These are phyloP conservation scores for Saxicola maurus DNA, from an alignment of 2,797 vertebrate genomes.

Conservation along the genomic window DNA sequence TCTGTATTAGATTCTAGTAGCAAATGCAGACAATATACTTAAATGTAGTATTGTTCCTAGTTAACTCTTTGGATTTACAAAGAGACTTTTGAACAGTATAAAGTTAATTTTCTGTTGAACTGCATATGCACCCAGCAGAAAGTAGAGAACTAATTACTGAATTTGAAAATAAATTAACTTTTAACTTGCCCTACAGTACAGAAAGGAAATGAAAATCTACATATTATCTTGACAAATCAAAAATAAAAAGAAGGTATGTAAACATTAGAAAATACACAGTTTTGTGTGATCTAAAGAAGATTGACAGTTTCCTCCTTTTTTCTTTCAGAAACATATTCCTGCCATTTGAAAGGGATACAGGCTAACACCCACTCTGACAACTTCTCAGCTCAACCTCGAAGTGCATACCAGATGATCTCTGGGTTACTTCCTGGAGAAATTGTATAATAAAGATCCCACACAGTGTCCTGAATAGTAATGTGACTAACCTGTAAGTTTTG, in stretches of 20 bases:
- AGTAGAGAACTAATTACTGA: background rate
- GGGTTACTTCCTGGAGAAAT: background rate
- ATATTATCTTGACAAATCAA: background rate
- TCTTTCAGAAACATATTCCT: background rate
- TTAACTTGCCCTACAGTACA: background rate
- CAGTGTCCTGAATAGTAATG: background rate
- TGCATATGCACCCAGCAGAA: slow-evolving; percentile 2
- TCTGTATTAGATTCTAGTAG: background rate
- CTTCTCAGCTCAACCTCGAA: background rate
- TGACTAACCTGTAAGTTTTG: background rate
- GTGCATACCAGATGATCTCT: background rate
- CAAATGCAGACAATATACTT: background rate
- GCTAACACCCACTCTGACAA: background rate
- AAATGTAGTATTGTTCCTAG: slow-evolving; percentile 41
- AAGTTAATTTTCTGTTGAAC: slow-evolving; percentile 43
- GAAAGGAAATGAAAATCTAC: background rate
- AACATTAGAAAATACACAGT: background rate
- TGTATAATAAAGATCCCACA: background rate
- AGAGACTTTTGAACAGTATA: slow-evolving; percentile 58
- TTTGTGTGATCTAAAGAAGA: background rate
- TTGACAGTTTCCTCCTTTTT: background rate
- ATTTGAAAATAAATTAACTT: background rate
- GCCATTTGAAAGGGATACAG: background rate
- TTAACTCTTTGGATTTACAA: slow-evolving; percentile 61
- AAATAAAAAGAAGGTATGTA: background rate